Conservation (phyloP, 1,140 invertebrate genomes). For the Platyura marginata region DNA sequence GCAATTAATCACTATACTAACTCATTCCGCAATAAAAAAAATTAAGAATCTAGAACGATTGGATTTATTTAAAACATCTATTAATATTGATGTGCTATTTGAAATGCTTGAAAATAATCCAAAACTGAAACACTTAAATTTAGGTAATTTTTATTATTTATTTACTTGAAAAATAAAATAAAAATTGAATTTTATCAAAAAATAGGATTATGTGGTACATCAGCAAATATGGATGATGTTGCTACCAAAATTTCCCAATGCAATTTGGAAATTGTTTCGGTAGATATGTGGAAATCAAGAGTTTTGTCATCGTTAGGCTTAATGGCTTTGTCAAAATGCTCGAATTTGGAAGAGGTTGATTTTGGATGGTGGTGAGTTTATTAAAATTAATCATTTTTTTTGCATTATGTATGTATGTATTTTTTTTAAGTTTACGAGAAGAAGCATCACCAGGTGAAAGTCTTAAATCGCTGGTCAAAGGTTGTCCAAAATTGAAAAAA, state of each 20-base stretch:
- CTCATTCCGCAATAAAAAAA: constrained; percentile 28
- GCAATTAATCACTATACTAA: too few species aligned
- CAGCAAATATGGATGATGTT: constrained; percentile 52
- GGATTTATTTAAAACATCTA: constrained; percentile 56
- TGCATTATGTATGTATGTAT: constrained; percentile 3
- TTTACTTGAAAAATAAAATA: too few species aligned
- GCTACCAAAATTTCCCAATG: constrained; percentile 40
- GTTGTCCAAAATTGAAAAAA: constrained; percentile 48
- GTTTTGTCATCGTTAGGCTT: constrained; percentile 52
- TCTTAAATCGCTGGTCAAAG: constrained; percentile 28
- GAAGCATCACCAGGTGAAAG: constrained; percentile 31
- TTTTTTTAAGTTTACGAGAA: constrained; percentile 25
- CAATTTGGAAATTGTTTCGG: constrained; percentile 44
- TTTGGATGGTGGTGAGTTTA: constrained; percentile 71
- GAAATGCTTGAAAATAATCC: constrained; percentile 44
- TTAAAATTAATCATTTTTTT: constrained; percentile 1
- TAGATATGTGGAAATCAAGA: constrained; percentile 74
- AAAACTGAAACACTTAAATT: constrained; percentile 49
- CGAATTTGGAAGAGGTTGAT: constrained; percentile 60
- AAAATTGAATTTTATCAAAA: too few species aligned
- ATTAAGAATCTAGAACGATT: constrained; percentile 50
- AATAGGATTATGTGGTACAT: too few species aligned
- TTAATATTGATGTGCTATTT: constrained; percentile 40
- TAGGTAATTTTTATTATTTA: constrained; percentile 29
- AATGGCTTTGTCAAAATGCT: constrained; percentile 43